These are phyloP conservation scores for Catharus minimus DNA, from an alignment of 2,113 vertebrate species.

Conservation along the genomic window DNA sequence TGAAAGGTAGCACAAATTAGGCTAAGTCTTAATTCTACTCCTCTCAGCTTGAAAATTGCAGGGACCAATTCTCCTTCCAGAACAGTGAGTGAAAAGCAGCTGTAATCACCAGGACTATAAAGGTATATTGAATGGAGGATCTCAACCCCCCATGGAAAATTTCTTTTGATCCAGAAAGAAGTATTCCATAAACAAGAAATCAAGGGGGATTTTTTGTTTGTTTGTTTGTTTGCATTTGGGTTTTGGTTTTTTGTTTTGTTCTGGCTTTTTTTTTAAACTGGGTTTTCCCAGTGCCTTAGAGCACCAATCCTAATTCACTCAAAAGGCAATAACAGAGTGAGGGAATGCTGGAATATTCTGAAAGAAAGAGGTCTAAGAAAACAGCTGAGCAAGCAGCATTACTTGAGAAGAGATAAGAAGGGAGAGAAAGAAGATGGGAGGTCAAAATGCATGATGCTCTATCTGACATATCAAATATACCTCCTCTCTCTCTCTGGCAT, in stretches of 20 bases:
- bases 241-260: too few relatives aligned
- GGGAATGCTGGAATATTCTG: neutral
- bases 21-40: neutral
- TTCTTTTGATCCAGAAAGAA: neutral
- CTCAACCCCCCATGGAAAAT: neutral
- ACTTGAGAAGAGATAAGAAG: neutral
- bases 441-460: neutral
- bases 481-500: neutral
- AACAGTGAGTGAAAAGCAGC: neutral
- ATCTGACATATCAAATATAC: neutral
- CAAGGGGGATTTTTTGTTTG: too few relatives aligned
- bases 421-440: neutral
- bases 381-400: neutral
- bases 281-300: neutral
- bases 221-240: too few relatives aligned
- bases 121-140: neutral
- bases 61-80: neutral
- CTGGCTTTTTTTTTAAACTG: neutral
- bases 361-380: neutral
- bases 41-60: neutral
- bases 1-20: constrained; percentile 29
- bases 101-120: neutral
- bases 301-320: neutral
- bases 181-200: neutral
- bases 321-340: neutral